phyloP scores from a whole-genome alignment of 2,888 invertebrate species.

The Leucozona laternaria region DNA sequence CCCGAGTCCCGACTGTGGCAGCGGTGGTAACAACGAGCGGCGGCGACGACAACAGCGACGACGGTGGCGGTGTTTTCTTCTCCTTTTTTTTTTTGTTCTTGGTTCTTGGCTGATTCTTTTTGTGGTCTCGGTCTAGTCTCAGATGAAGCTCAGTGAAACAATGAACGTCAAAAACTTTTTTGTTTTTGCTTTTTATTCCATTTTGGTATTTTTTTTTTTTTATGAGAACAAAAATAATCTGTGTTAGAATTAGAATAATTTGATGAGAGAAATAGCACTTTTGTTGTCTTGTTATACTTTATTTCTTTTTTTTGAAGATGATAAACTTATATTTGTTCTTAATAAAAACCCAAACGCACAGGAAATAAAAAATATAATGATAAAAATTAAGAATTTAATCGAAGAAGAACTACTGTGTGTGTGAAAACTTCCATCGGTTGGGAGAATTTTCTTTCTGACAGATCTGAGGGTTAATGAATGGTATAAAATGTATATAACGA shows the following conservation, averaged over 20 bases:
- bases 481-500: conserved; percentile 52
- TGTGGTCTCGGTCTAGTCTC: conserved; percentile 61
- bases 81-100: conserved; percentile 35
- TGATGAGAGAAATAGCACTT: conserved; percentile 48
- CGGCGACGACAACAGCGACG: conserved; percentile 9
- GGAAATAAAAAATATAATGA: conserved; percentile 74
- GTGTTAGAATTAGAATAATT: conserved; percentile 32
- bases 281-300: conserved; percentile 25
- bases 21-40: conserved; percentile 12
- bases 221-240: conserved; percentile 58
- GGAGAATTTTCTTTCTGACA: conserved; percentile 63
- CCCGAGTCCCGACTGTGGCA: conserved; percentile 20
- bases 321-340: conserved; percentile 55
- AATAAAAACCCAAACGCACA: conserved; percentile 64
- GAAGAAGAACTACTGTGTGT: conserved; percentile 68
- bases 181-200: conserved; percentile 47
- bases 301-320: conserved; percentile 35
- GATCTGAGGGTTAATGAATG: conserved; percentile 46
- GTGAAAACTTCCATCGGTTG: conserved; percentile 71
- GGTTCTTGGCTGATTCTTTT: conserved; percentile 57
- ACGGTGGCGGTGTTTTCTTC: conserved; percentile 22
- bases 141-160: conserved; percentile 51
- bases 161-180: conserved; percentile 66
- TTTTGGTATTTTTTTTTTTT: conserved; percentile 20
- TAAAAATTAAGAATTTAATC: conserved; percentile 74